Percentiles rank a stretch among this genome's conserved stretches.
Evolutionary conservation across 2,113 vertebrate species (phyloP).

Genomic region (Jaculus jaculus): DNA sequence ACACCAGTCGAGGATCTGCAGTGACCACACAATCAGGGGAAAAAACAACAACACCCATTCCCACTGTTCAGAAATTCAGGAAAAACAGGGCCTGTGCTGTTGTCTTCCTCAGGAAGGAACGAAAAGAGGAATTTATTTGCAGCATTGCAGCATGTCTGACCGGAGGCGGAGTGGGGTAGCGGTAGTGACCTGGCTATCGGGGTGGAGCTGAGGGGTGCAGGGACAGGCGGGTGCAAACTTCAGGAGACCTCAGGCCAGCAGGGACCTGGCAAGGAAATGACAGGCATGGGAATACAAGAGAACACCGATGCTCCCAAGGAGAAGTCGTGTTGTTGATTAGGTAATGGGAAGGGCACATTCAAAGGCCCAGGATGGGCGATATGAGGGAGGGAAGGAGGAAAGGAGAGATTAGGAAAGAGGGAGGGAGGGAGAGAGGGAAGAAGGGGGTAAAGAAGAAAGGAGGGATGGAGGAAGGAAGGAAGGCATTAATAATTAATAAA

Average conservation of each 20-base stretch:
- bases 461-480: neutral
- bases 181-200: neutral
- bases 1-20: neutral
- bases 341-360: neutral
- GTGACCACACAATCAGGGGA: neutral
- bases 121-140: neutral
- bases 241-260: neutral
- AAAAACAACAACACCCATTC: too few species aligned
- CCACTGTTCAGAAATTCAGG: neutral
- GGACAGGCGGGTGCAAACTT: neutral
- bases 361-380: neutral
- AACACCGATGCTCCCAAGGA: neutral
- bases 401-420: neutral
- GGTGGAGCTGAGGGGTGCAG: too few species aligned
- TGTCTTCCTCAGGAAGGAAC: neutral
- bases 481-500: neutral
- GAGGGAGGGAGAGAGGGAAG: neutral
- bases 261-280: neutral
- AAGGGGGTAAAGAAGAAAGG: too few species aligned
- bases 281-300: neutral
- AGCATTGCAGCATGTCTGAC: neutral
- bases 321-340: neutral
- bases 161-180: too few species aligned
- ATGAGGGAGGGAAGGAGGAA: neutral
- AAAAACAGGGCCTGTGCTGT: fast-evolving